Evolutionary conservation across 2,888 invertebrate genomes (phyloP), one percentile per base, ranked within the genome.

Genomic region (Apantesis nais): DNA sequence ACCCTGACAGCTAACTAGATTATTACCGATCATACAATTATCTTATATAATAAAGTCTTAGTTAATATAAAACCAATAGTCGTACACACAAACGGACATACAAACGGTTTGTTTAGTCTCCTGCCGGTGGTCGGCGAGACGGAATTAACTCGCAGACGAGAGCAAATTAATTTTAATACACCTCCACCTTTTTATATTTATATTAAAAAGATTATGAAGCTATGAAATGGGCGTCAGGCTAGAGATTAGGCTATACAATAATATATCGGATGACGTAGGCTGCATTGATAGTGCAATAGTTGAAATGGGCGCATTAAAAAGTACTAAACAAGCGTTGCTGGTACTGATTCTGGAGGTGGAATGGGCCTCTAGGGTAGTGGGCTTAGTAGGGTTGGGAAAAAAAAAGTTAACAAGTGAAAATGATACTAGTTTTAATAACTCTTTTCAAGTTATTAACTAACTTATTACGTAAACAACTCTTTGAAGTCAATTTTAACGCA

Each of bases 151-250:
- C 68, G 63, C 88, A 89, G 90, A 90, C 90, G 83, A 88, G 88
- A 91, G 89, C 88, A 84, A 89, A 89, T 91, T 90, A 88, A 89
- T 85, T 89, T 90, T 89, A 86, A 88, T 89, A 87, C 86, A 69
- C 88, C 87, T 86, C 83, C 69, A 77, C 71, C 74, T 80, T 84
- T 81, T 82, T 81, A 78, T 82, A 73, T 75, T 48, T 72, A 75
- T 75, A 73, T 74, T 77, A 81, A 76, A 58, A 71, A 72, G 65
- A 73, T 64, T 70, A 65, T 63, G 70, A 66, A 77, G 81, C 79
- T 74, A 66, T 61, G 68, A 78, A 73, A 73, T 9, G 29, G 37
- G 81, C 79, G 81, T 25, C 19, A 19, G 22, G 37, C 11, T n/a
- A 7, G 7, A 11, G 1, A 12, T 64, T 34, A 22, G 22, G 22